Evolutionary conservation across 2,888 invertebrate genomes (phyloP).

Genomic region (Serripes groenlandicus): DNA sequence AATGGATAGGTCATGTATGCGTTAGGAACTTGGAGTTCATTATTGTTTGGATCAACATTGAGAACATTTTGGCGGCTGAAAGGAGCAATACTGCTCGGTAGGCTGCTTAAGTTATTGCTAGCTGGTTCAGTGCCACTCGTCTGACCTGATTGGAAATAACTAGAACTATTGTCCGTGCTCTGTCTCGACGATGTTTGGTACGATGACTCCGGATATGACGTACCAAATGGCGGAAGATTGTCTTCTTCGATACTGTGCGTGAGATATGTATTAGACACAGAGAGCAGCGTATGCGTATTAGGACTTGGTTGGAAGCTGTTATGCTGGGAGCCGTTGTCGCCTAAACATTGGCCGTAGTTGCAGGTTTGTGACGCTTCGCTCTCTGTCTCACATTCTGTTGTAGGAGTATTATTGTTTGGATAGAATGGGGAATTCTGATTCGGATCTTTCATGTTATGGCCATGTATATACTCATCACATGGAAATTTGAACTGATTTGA

Average conservation of each 20-base stretch:
- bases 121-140: conserved; percentile 61
- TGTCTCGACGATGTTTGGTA: conserved; percentile 45
- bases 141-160: conserved; percentile 42
- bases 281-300: conserved; percentile 43
- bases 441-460: conserved; percentile 37
- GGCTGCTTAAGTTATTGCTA: conserved; percentile 64
- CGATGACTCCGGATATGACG: conserved; percentile 59
- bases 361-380: conserved; percentile 56
- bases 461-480: conserved; percentile 32
- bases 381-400: conserved; percentile 69
- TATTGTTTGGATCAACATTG: conserved; percentile 57
- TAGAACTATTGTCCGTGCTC: conserved; percentile 50
- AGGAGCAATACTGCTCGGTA: conserved; percentile 76
- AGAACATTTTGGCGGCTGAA: conserved; percentile 66
- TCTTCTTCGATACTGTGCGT: conserved; percentile 39
- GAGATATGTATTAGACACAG: conserved; percentile 26
- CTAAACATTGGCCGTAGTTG: not conserved
- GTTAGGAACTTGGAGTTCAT: conserved; percentile 57
- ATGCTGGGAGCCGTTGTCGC: conserved; percentile 31
- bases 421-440: conserved; percentile 71
- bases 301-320: conserved; percentile 68
- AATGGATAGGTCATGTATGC: conserved; percentile 66
- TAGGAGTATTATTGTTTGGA: conserved; percentile 79
- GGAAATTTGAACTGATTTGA: conserved; percentile 30
- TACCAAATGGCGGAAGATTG: conserved; percentile 20